Conservation (phyloP, 2,797 vertebrate genomes). For the Coregonus sp. region DNA sequence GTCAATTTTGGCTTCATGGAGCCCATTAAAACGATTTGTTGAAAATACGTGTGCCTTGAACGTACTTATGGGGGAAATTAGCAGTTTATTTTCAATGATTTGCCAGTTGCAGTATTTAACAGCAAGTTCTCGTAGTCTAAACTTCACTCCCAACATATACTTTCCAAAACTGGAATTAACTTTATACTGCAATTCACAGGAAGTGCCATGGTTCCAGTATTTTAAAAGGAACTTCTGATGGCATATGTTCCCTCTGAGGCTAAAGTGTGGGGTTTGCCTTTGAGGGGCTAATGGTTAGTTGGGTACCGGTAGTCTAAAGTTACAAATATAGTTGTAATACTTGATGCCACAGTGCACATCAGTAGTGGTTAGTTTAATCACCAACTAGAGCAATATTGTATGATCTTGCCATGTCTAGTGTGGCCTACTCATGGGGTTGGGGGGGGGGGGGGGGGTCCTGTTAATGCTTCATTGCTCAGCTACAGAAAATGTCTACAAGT, state of each 20-base stretch:
- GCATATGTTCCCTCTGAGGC: not conserved
- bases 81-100: not conserved
- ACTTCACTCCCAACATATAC: not conserved
- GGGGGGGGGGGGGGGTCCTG: slow-evolving; percentile 68
- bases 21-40: slow-evolving; percentile 97
- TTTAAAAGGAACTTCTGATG: not conserved
- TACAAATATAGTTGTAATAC: not conserved
- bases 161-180: not conserved
- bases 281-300: not conserved
- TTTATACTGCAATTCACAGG: not conserved
- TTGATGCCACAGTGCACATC: not conserved
- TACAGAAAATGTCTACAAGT: slow-evolving; percentile 81
- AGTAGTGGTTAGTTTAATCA: not conserved
- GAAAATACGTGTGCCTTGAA: slow-evolving; percentile 87
- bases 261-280: not conserved
- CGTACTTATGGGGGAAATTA: slow-evolving; percentile 55
- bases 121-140: not conserved
- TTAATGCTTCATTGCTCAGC: slow-evolving; percentile 87
- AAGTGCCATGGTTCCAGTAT: not conserved
- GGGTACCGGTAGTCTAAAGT: not conserved
- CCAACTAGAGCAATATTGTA: not conserved
- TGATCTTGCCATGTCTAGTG: slow-evolving; percentile 18
- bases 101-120: not conserved
- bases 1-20: slow-evolving; percentile 99
- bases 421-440: slow-evolving; percentile 40